These are phyloP conservation scores for Drosophila borborema DNA, from an alignment of 2,888 invertebrate genomes.

Conservation along the genomic window DNA sequence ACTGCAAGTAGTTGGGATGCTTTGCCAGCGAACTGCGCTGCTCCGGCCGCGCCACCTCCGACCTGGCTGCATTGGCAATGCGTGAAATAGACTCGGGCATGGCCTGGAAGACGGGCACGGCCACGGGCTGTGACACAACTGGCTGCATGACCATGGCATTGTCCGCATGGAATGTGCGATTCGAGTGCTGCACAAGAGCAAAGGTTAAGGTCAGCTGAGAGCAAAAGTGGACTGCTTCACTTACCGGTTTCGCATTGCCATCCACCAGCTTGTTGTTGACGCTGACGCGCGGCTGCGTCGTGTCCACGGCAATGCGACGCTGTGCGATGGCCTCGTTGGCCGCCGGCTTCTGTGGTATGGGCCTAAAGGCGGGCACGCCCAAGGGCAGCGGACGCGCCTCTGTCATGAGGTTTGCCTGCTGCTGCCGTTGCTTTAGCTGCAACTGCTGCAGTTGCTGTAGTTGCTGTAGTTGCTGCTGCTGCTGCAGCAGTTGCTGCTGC, in stretches of 20 bases:
- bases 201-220: not conserved
- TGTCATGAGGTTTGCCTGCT: constrained; percentile 81
- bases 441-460: constrained; percentile 25
- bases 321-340: constrained; percentile 58
- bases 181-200: constrained; percentile 58
- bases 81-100: constrained; percentile 86
- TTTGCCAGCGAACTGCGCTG: constrained; percentile 61
- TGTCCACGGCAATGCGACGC: constrained; percentile 79
- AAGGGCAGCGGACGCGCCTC: constrained; percentile 87
- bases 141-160: constrained; percentile 74
- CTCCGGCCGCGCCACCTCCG: constrained; percentile 34
- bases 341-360: constrained; percentile 88
- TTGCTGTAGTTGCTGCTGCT: constrained; percentile 26
- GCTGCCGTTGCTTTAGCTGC: constrained; percentile 33
- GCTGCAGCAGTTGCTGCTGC: constrained; percentile 40
- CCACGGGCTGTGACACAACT: constrained; percentile 67
- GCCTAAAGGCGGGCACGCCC: constrained; percentile 92
- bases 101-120: constrained; percentile 86
- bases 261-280: constrained; percentile 78
- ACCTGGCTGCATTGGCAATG: constrained; percentile 67
- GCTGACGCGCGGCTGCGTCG: constrained; percentile 77
- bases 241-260: constrained; percentile 67
- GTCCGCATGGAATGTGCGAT: constrained; percentile 81
- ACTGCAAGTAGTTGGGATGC: constrained; percentile 81
- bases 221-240: not conserved